Evolutionary conservation across 2,888 invertebrate genomes (phyloP).

Genomic region (Listrodromus nycthemerus): DNA sequence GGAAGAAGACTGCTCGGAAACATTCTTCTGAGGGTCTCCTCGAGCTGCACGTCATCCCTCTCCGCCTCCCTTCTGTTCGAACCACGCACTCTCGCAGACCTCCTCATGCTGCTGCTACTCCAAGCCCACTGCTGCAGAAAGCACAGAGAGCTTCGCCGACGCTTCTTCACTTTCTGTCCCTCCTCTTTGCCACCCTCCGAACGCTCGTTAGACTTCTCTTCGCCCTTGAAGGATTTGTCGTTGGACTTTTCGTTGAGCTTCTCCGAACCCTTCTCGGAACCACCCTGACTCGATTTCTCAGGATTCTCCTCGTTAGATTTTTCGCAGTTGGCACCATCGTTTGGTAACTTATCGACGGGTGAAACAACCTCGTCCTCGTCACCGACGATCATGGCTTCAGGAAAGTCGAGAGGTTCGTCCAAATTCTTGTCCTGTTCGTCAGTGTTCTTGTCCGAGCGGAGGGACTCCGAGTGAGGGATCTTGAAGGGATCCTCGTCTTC

Average conservation of each 20-base stretch:
- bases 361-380: conserved; percentile 62
- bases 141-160: conserved; percentile 90
- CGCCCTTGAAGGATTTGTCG: conserved; percentile 67
- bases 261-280: conserved; percentile 57
- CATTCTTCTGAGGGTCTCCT: conserved; percentile 89
- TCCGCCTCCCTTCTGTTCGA: conserved; percentile 86
- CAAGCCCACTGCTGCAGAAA: conserved; percentile 92
- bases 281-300: conserved; percentile 71
- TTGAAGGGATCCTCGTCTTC: conserved; percentile 78
- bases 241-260: conserved; percentile 66
- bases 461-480: conserved; percentile 72
- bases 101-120: conserved; percentile 86
- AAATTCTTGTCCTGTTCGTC: conserved; percentile 70
- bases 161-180: conserved; percentile 86
- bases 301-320: conserved; percentile 82
- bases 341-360: conserved; percentile 41
- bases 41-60: conserved; percentile 87
- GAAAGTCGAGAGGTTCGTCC: conserved; percentile 65
- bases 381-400: conserved; percentile 62
- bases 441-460: conserved; percentile 70
- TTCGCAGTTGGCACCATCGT: conserved; percentile 81
- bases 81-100: conserved; percentile 84
- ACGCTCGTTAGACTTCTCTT: conserved; percentile 80
- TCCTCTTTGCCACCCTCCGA: conserved; percentile 84
- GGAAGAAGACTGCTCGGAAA: conserved; percentile 87